phyloP scores from a whole-genome alignment of 1,140 invertebrate genomes.

The Heliconius melpomene region DNA sequence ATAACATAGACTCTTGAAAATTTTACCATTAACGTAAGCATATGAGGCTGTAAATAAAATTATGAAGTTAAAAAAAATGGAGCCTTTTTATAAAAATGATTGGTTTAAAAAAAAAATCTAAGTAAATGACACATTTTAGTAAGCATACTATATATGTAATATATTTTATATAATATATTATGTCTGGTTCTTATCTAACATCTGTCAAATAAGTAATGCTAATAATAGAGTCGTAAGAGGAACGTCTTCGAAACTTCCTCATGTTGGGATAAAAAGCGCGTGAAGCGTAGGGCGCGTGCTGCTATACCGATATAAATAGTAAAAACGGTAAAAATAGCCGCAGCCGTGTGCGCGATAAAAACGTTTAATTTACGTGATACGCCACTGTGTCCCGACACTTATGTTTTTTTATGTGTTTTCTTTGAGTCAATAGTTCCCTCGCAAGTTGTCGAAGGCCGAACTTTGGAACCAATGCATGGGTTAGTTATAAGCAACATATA shows the following conservation, averaged over 20 bases:
- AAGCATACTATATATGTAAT: neutral
- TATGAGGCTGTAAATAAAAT: neutral
- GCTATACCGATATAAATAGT: constrained; percentile 76
- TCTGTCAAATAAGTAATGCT: constrained; percentile 56
- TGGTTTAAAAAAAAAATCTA: neutral
- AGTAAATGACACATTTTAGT: too few species aligned
- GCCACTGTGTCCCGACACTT: constrained; percentile 66
- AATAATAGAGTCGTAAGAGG: constrained; percentile 64
- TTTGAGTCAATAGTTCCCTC: constrained; percentile 67
- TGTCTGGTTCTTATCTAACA: constrained; percentile 18
- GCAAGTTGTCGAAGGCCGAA: constrained; percentile 33
- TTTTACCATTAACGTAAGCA: neutral
- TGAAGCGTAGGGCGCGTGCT: constrained; percentile 60
- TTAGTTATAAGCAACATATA: neutral
- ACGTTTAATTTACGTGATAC: constrained; percentile 76
- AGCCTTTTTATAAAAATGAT: neutral
- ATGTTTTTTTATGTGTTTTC: constrained; percentile 77
- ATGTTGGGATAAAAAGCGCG: constrained; percentile 64
- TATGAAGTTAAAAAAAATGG: neutral
- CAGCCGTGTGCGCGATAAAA: constrained; percentile 68
- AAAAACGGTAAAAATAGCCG: constrained; percentile 74
- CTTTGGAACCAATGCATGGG: neutral
- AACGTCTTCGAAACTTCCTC: constrained; percentile 46
- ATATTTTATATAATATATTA: neutral
- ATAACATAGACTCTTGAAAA: neutral